Evolutionary conservation across 2,113 vertebrate genomes (phyloP).

Genomic region (Cacatua alba): DNA sequence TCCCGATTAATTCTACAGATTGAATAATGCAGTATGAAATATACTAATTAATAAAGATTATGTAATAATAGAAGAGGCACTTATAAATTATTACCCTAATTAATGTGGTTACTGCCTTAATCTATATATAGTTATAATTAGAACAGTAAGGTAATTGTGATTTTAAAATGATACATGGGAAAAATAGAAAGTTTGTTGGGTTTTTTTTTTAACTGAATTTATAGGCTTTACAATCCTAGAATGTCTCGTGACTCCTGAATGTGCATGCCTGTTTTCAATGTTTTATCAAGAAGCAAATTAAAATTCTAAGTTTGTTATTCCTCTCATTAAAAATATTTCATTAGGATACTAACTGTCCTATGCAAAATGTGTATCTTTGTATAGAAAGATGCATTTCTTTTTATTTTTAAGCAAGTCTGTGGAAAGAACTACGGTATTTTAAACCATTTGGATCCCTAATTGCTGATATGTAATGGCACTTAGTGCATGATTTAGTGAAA

Average conservation of each 20-base stretch:
- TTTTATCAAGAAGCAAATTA: background rate
- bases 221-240: background rate
- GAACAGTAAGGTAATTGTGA: background rate
- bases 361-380: background rate
- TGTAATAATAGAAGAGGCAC: background rate
- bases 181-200: background rate
- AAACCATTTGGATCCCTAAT: background rate
- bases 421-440: background rate
- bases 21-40: background rate
- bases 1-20: background rate
- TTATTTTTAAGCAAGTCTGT: background rate
- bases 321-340: background rate
- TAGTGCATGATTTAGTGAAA: constrained; percentile 9
- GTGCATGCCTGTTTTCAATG: background rate
- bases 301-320: background rate
- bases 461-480: background rate
- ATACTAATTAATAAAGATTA: background rate
- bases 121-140: background rate
- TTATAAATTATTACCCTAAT: background rate
- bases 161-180: background rate
- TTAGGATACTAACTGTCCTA: background rate
- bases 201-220: background rate
- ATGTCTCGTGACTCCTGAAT: background rate
- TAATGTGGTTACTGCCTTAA: background rate
- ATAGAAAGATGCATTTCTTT: background rate